Evolutionary conservation across 2,888 invertebrate genomes (phyloP), one percentile per base, ranked within the genome.

Genomic region (Dermolepida albohirtum): DNA sequence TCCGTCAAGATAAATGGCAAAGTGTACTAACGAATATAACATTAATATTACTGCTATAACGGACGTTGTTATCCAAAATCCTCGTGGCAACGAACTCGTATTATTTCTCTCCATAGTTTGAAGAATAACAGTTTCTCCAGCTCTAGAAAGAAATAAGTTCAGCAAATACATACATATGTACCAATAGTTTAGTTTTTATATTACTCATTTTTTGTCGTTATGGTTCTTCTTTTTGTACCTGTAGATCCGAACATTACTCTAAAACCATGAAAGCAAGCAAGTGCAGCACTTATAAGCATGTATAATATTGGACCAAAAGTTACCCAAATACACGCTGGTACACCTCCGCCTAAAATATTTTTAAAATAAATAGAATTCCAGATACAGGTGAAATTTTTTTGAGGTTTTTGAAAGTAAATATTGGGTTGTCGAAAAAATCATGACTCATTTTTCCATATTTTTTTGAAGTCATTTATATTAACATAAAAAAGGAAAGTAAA

Each of bases 1-100:
- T 0, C 94, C 94, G 78, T 91, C 90, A 0, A 92, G 89, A 63
- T 89, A 86, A 14, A 93, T 87, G 0, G 89, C 84, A 10, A 92
- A 90, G 79, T 92, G 90, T 0, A 89, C 85, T 2, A 93, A 76
- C 6, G 90, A 87, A 72, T 93, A 90, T 16, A 92, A 78, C 8
- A 87, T 86, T 78, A 92, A 88, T 1, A 92, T 74, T 1, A 85
- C 83, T 0, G 89, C 88, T 34, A 92, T 83, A 50, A 88, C 86
- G 0, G 89, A 87, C 1, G 88, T 85, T 0, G 89, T 89, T 64
- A 90, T 86, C 93, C 93, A 93, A 78, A 89, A 91, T 69, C 87
- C 86, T 66, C 75, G 75, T 11, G 90, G 88, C 0, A 90, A 86
- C 0, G 87, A 84, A 76, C 86, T 87, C 71, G 87, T 88, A 67